Conservation (phyloP, 2,797 vertebrate genomes). For the Fistularia commersonii region DNA sequence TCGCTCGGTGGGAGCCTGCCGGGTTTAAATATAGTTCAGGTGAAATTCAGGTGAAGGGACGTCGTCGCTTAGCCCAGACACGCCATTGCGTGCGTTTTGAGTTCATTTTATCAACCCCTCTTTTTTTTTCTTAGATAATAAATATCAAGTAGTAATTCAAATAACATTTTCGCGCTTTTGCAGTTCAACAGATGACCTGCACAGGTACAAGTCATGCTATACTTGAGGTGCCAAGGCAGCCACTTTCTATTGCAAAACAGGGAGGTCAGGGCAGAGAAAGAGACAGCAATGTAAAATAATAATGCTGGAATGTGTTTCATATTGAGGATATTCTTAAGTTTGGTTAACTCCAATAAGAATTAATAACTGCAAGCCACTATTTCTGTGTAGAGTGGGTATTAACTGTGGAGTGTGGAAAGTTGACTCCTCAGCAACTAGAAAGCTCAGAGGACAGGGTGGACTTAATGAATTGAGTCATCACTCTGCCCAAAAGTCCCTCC, state of each 20-base stretch:
- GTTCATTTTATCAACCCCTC: not conserved
- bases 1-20: slow-evolving; percentile 18
- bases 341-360: too few species aligned
- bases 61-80: slow-evolving; percentile 2
- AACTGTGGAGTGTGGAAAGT: slow-evolving; percentile 42
- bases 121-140: not conserved
- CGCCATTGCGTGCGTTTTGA: not conserved
- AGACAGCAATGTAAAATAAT: too few species aligned
- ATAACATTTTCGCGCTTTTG: not conserved
- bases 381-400: slow-evolving; percentile 16
- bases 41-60: slow-evolving; percentile 31
- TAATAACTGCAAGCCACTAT: not conserved
- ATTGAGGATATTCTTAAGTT: too few species aligned
- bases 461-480: slow-evolving; percentile 64
- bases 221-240: too few species aligned
- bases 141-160: not conserved
- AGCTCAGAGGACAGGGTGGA: slow-evolving; percentile 44
- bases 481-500: slow-evolving; percentile 33
- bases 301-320: too few species aligned
- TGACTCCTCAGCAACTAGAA: slow-evolving; percentile 44
- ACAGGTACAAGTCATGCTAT: too few species aligned
- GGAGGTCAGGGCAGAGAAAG: too few species aligned
- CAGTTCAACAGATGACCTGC: too few species aligned
- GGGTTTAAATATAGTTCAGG: slow-evolving; percentile 31
- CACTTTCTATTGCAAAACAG: too few species aligned